Percentiles rank a stretch among this genome's conserved stretches.
Evolutionary conservation across 2,113 vertebrate species (phyloP).

Genomic region (Amazona guildingii): DNA sequence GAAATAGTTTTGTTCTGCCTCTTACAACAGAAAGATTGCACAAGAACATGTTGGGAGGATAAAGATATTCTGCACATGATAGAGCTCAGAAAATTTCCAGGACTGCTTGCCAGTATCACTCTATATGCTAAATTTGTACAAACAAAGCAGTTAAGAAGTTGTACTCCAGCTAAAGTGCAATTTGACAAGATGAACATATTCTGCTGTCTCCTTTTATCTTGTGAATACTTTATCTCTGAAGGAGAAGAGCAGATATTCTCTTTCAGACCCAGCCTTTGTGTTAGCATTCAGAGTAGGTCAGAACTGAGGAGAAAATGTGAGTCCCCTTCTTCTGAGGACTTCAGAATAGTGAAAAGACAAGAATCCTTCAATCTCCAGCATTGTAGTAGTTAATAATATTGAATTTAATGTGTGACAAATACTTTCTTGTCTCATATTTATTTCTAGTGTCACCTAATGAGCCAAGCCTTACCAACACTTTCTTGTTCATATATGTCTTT

Average conservation of each 20-base stretch:
- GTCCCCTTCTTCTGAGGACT: not conserved
- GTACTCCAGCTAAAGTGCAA: slow-evolving; percentile 27
- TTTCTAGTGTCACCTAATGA: not conserved
- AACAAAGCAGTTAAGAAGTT: slow-evolving; percentile 53
- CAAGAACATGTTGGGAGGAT: not conserved
- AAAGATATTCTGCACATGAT: not conserved
- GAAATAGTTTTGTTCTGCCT: slow-evolving; percentile 23
- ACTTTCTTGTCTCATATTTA: not conserved
- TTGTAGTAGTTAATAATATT: not conserved
- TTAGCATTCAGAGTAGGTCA: not conserved
- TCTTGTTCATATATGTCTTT: not conserved
- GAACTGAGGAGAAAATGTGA: not conserved
- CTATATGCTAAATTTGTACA: slow-evolving; percentile 61
- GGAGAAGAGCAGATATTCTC: slow-evolving; percentile 27
- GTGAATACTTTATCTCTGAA: slow-evolving; percentile 45
- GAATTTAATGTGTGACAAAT: not conserved
- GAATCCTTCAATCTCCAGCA: not conserved
- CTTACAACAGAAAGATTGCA: not conserved
- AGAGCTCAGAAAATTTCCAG: slow-evolving; percentile 28
- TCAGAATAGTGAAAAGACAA: not conserved
- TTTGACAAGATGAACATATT: slow-evolving; percentile 49
- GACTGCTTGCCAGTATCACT: slow-evolving; percentile 33
- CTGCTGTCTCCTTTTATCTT: slow-evolving; percentile 59
- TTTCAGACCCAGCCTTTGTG: slow-evolving; percentile 17
- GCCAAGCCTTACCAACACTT: not conserved